A percentile compares a stretch with the other conserved stretches of the same genome.
Evolutionary conservation across 2,888 invertebrate genomes (phyloP).

Genomic region (Metalampra italica): DNA sequence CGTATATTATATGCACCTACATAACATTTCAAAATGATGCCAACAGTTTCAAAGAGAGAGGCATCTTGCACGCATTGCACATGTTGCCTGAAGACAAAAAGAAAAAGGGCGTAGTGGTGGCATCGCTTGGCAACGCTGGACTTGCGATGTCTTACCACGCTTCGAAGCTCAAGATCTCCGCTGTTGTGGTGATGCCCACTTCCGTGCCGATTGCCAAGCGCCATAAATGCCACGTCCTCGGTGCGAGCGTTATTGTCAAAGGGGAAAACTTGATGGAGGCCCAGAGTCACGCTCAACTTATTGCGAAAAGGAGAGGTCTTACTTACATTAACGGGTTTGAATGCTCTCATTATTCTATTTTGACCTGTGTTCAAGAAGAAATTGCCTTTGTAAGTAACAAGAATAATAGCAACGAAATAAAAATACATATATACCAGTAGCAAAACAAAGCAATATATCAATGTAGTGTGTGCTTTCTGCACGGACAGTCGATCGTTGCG

Average conservation of each 20-base stretch:
- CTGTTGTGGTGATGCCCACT: conserved; percentile 84
- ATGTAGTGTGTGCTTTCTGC: too few relatives aligned
- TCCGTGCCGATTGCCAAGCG: conserved; percentile 83
- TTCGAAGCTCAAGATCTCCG: conserved; percentile 75
- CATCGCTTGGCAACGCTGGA: conserved; percentile 86
- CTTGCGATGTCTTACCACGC: conserved; percentile 83
- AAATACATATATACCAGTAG: too few relatives aligned
- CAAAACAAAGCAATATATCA: too few relatives aligned
- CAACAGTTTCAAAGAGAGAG: conserved; percentile 84
- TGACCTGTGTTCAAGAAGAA: background rate
- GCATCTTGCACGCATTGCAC: conserved; percentile 80
- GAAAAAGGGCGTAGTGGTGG: conserved; percentile 81
- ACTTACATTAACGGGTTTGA: conserved; percentile 82
- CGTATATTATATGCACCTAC: background rate
- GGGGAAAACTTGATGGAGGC: conserved; percentile 80
- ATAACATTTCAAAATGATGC: background rate
- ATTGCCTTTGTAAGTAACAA: too few relatives aligned
- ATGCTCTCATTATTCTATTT: background rate
- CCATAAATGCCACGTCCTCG: conserved; percentile 79
- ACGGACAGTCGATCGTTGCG: too few relatives aligned
- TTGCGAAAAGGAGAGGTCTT: conserved; percentile 78
- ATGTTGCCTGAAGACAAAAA: conserved; percentile 77
- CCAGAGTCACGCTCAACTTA: conserved; percentile 77
- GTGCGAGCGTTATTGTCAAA: conserved; percentile 82
- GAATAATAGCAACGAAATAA: too few relatives aligned